These are phyloP conservation scores for Nysson spinosus DNA, from an alignment of 2,888 invertebrate genomes.

Conservation along the genomic window DNA sequence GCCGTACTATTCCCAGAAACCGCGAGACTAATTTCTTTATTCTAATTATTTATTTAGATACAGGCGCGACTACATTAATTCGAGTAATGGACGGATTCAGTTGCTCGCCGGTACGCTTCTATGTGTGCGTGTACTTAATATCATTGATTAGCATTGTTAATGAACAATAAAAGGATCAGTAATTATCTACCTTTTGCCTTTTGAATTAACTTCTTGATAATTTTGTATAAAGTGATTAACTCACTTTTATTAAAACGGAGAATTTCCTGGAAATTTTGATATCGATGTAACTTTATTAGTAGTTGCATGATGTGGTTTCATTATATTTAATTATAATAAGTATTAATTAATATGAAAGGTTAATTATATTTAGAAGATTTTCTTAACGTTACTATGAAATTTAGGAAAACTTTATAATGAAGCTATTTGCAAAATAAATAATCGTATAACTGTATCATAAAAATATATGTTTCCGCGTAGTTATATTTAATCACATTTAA, in stretches of 20 bases:
- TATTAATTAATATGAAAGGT: too few relatives aligned
- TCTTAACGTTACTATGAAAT: too few relatives aligned
- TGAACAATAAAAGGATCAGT: neutral
- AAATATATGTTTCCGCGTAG: too few relatives aligned
- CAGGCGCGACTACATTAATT: slow-evolving; percentile 12
- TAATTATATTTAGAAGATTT: too few relatives aligned
- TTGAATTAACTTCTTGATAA: neutral
- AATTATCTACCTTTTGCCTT: neutral
- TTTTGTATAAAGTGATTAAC: neutral
- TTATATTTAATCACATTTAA: too few relatives aligned
- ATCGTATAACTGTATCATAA: too few relatives aligned
- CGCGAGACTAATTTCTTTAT: neutral
- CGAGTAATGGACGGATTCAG: neutral
- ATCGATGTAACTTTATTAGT: too few relatives aligned
- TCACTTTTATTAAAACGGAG: neutral
- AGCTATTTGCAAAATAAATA: too few relatives aligned
- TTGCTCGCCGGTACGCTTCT: neutral
- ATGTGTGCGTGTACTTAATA: neutral
- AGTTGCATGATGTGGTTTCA: too few relatives aligned
- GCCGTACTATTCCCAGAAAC: slow-evolving; percentile 3
- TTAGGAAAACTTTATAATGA: too few relatives aligned
- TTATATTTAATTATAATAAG: too few relatives aligned
- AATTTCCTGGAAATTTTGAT: too few relatives aligned
- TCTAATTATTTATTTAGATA: slow-evolving; percentile 24
- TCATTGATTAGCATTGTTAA: neutral